Percentiles rank a stretch among this genome's conserved stretches.
Conservation (phyloP, 2,113 vertebrate genomes). For the Neodontobutis hainanensis region DNA sequence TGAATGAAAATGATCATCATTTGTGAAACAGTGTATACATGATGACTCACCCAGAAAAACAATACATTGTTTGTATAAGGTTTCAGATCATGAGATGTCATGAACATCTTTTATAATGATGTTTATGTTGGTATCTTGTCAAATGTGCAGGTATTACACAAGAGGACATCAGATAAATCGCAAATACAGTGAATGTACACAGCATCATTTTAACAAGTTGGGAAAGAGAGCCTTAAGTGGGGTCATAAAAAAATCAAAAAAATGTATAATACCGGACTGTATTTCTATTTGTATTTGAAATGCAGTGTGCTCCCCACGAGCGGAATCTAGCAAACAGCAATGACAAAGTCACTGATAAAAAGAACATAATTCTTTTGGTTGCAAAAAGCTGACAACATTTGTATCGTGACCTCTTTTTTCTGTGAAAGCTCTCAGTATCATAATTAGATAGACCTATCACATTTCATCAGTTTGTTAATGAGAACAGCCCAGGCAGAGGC, state of each 20-base stretch:
- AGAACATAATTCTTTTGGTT: constrained; percentile 62
- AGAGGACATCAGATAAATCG: neutral
- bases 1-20: constrained; percentile 1
- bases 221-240: neutral
- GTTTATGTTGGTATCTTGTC: neutral
- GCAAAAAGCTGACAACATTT: constrained; percentile 67
- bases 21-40: neutral
- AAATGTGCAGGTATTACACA: neutral
- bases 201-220: neutral
- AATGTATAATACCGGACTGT: constrained; percentile 23
- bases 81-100: too few species aligned
- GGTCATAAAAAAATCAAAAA: constrained; percentile 23
- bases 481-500: constrained; percentile 66
- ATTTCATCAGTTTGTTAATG: constrained; percentile 77
- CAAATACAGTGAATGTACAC: neutral
- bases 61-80: too few species aligned
- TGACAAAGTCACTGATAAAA: constrained; percentile 64
- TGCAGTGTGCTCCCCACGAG: constrained; percentile 30
- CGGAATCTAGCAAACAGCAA: constrained; percentile 48
- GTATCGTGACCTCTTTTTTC: constrained; percentile 72
- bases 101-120: neutral
- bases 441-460: constrained; percentile 72
- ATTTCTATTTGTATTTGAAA: constrained; percentile 35
- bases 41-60: too few species aligned
- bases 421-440: constrained; percentile 63